Base-by-base conservation (phyloP, 23 tunicate species). In the Ciona savignyi region DNA sequence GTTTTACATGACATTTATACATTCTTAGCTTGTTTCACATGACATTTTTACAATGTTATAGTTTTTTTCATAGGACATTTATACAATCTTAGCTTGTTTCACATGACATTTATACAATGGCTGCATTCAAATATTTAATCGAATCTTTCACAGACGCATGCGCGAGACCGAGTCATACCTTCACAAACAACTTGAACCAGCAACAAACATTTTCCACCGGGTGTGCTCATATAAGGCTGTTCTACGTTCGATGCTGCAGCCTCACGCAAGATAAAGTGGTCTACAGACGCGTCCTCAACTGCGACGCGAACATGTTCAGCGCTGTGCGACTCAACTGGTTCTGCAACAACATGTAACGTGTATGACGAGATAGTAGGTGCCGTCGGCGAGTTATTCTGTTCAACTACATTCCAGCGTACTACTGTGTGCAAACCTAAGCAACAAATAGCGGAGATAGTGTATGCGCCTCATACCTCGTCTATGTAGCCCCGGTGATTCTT, bases 191-290 rank as follows among this genome's bases (percentile, higher is more conserved):
- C 60, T 51, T 76, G 30, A 78, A 78, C 0, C 84, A 91, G 49
- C 51, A 65, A 15, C 89, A 84, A 33, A 75, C 65, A 28, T 91
- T 84, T 35, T 65, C 80, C 32, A 84, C 97, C 15, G 97, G 97
- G 27, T 91, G 97, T 33, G 76, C 84, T 27, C 33, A 85, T 35
- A 22, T 60, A 70, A 51, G 51, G 3, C 49, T 91, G 31, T 91
- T 91, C 77, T 91, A 75, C 70, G 91, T 91, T 21, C 84, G 86
- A 25, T 91, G 97, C 63, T 91, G 97, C 86, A 76, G 79, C 34
- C 27, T 51, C 30, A 32, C 91, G 24, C 63, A 73, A 27, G 76
- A 70, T 32, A 80, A 79, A 33, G 83, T 75, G 21, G 66, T 77
- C 29, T 85, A 74, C 70, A 51, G 85, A 20, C 76, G 80, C 27